Evolutionary conservation across 2,888 invertebrate species (phyloP).

Genomic region (Muschampia staudingeri): DNA sequence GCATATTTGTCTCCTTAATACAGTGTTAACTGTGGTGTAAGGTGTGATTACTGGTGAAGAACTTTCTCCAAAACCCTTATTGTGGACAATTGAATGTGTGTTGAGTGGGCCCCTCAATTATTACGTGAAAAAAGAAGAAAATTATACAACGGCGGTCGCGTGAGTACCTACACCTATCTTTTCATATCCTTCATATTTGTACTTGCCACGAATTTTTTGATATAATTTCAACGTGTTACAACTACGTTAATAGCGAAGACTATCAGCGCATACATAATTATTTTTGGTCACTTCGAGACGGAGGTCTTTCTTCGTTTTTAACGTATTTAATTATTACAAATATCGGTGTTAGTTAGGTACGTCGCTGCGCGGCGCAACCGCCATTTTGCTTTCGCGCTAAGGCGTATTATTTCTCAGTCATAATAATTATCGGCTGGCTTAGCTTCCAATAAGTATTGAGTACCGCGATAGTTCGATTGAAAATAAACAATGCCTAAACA

Average conservation of each 20-base stretch:
- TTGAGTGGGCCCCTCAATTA: no score
- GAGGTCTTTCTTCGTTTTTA: neutral
- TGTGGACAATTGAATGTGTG: no score
- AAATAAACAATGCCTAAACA: neutral
- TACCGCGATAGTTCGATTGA: neutral
- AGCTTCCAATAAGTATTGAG: slow-evolving; percentile 9
- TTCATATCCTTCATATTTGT: neutral
- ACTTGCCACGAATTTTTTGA: neutral
- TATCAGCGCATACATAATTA: neutral
- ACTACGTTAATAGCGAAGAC: neutral
- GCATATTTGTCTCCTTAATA: no score
- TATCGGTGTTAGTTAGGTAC: no score
- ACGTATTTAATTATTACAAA: no score
- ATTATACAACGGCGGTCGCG: neutral
- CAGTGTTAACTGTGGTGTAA: no score
- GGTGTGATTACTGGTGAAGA: no score
- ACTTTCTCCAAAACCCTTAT: no score
- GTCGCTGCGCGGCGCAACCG: neutral
- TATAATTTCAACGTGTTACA: no score
- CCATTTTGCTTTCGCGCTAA: neutral
- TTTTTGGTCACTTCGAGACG: neutral
- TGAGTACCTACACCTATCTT: neutral
- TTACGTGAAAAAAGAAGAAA: no score
- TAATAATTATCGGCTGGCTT: neutral
- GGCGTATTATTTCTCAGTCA: neutral